Base-by-base conservation (phyloP, 2,797 vertebrate species). In the Brachyrhaphis roseni region DNA sequence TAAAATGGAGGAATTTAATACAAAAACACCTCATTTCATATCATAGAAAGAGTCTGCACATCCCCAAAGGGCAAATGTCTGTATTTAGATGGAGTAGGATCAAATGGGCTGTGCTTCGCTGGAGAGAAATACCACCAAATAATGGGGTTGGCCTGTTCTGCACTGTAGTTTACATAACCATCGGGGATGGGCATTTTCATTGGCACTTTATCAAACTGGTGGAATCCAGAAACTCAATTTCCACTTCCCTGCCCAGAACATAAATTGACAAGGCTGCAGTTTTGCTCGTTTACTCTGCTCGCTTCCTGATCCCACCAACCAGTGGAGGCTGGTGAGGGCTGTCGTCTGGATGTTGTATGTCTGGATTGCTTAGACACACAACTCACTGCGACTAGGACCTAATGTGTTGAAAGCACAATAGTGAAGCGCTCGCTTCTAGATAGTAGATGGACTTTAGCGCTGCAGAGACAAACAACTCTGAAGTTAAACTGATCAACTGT, bases 221-320 rank as follows among this genome's bases (percentile, higher is more conserved):
- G 84, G 90, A 93, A 90, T 94, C 85, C 91, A 87, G 76, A 81
- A 89, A 94, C 79, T 83, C 72, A 73, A 84, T 91, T 92, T 90
- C 87, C 85, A 91, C 82, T 90, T 81, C 34, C 46, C 87, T 66
- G 26, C 80, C 82, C 82, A 84, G 84, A 31, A 79, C 39, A 78
- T 55, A 74, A 77, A 66, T 74, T 78, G 83, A 76, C 66, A 76
- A 78, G 81, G 84, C 86, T 87, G 91, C 46, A 12, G 88, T 80
- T 87, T 79, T n/a, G 78, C 86, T 78, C 87, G 88, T 89, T 90
- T 90, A 80, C 83, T 83, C 79, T 88, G 81, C 72, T 78, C 82
- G 72, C 82, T 59, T 81, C 70, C 20, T 75, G 76, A 83, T 82
- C 71, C 49, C 20, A 72, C 79, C 85, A 86, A 75, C 82, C 75